A percentile compares a stretch with the other conserved stretches of the same genome.
Evolutionary conservation across 2,797 vertebrate species (phyloP).

Genomic region (Falco concolor): DNA sequence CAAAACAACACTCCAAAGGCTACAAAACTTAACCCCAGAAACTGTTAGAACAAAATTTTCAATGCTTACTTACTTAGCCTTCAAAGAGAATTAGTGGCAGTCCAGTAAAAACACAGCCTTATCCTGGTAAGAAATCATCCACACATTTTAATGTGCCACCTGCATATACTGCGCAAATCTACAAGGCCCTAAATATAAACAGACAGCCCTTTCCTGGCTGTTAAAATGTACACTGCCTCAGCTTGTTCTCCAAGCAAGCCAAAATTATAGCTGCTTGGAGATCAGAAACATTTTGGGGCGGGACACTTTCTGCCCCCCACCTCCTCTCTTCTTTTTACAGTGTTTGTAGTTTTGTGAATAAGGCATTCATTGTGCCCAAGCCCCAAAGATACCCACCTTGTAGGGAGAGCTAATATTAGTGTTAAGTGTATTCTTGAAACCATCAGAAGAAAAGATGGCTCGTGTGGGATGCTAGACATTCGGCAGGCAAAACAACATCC

Average conservation of each 20-base stretch:
- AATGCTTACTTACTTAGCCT: background rate
- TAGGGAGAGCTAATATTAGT: slow-evolving; percentile 68
- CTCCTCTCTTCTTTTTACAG: background rate
- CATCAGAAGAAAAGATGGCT: background rate
- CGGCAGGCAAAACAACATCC: background rate
- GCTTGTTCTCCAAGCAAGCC: slow-evolving; percentile 65
- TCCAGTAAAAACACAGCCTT: slow-evolving; percentile 58
- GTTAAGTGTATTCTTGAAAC: background rate
- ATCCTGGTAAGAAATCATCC: slow-evolving; percentile 20
- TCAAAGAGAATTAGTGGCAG: background rate
- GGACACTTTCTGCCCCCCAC: background rate
- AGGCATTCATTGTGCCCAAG: slow-evolving; percentile 60
- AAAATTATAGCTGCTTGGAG: slow-evolving; percentile 42
- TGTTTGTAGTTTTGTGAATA: slow-evolving; percentile 53
- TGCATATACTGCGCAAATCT: slow-evolving; percentile 43
- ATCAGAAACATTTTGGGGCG: slow-evolving; percentile 34
- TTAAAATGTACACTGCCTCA: slow-evolving; percentile 63
- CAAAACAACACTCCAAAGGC: background rate
- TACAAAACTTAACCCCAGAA: background rate
- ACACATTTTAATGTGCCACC: slow-evolving; percentile 62
- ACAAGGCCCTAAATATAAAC: slow-evolving; percentile 61
- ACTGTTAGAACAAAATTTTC: background rate
- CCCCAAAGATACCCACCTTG: slow-evolving; percentile 28
- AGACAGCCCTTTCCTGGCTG: slow-evolving; percentile 65
- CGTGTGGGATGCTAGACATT: background rate